Evolutionary conservation across 2,888 invertebrate genomes (phyloP).

Genomic region (Coenonympha glycerion): DNA sequence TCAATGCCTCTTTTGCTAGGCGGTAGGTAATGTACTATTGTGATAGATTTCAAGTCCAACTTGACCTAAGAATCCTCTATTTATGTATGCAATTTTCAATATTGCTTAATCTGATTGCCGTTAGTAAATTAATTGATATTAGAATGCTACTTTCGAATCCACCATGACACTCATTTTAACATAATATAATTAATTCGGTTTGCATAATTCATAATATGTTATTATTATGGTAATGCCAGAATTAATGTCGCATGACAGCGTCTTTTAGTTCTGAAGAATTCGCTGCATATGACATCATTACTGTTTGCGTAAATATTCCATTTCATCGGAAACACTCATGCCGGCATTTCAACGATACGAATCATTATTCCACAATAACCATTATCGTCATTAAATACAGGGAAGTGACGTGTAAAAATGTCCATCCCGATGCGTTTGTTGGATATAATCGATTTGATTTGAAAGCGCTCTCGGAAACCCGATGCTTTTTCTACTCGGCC

Average conservation of each 20-base stretch:
- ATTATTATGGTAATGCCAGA: background rate
- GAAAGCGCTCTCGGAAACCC: constrained; percentile 7
- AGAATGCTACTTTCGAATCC: background rate
- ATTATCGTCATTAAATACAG: background rate
- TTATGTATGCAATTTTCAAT: background rate
- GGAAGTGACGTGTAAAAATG: constrained; percentile 5
- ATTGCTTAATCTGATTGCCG: background rate
- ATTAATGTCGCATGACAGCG: background rate
- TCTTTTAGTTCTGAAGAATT: background rate
- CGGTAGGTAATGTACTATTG: too few relatives aligned
- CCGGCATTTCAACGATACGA: background rate
- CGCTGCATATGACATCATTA: background rate
- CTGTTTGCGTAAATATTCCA: background rate
- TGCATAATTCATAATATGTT: background rate
- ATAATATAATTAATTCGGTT: background rate
- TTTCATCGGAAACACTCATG: background rate
- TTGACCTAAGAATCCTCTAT: too few relatives aligned
- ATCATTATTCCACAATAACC: background rate
- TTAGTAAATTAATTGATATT: background rate
- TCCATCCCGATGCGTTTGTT: constrained; percentile 6
- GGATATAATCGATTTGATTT: constrained; percentile 20
- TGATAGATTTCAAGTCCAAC: too few relatives aligned
- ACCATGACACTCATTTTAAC: background rate
- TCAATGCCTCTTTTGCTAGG: too few relatives aligned
- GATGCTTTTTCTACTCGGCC: constrained; percentile 18